Conservation (phyloP, 2,113 vertebrate genomes). For the Bufo bufo region DNA sequence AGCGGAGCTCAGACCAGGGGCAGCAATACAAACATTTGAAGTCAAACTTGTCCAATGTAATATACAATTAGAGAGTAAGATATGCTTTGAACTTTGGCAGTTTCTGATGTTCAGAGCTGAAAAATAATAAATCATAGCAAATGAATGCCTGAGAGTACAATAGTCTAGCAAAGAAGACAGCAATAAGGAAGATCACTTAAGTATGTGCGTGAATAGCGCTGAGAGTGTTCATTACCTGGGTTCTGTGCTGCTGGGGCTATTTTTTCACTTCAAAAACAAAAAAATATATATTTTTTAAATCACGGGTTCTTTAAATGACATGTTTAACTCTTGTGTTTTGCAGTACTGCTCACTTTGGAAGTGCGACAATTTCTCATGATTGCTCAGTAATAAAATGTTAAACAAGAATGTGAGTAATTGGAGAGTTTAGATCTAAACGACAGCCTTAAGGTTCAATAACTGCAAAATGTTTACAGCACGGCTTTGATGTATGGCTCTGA, state of each 20-base stretch:
- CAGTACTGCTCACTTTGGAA: constrained; percentile 31
- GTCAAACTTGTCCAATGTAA: background rate
- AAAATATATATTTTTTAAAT: constrained; percentile 22
- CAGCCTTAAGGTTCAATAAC: constrained; percentile 16
- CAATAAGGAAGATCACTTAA: constrained; percentile 42
- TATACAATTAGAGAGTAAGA: constrained; percentile 31
- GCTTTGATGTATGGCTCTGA: constrained; percentile 31
- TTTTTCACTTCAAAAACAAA: constrained; percentile 49
- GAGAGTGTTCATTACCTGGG: constrained; percentile 49
- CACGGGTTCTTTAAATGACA: constrained; percentile 54
- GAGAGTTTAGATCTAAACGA: constrained; percentile 43
- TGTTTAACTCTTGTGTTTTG: background rate
- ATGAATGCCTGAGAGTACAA: constrained; percentile 31
- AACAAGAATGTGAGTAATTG: background rate
- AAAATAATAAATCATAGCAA: constrained; percentile 58
- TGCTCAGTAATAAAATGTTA: constrained; percentile 51
- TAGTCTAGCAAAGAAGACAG: constrained; percentile 21
- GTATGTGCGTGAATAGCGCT: constrained; percentile 12
- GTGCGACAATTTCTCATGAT: constrained; percentile 48
- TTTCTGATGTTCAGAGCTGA: constrained; percentile 40
- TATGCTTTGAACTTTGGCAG: constrained; percentile 53
- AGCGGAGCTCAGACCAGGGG: background rate
- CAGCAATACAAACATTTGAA: background rate
- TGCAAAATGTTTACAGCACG: constrained; percentile 2
- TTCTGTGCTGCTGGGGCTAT: constrained; percentile 34